Conservation (phyloP, 2,113 vertebrate genomes). For the Nanger granti region DNA sequence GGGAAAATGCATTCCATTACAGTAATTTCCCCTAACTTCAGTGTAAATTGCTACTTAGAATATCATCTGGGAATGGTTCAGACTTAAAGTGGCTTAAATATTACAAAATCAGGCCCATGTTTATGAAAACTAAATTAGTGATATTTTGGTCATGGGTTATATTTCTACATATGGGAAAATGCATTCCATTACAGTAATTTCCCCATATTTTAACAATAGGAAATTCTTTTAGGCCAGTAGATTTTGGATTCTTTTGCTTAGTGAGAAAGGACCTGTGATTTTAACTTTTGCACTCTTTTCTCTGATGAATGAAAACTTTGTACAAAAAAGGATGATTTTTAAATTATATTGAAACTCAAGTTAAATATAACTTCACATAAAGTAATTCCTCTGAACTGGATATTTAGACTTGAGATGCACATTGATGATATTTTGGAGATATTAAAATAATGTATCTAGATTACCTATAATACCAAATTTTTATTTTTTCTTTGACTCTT, state of each 20-base stretch:
- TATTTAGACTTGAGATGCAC: not conserved
- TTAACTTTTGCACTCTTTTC: conserved; percentile 1
- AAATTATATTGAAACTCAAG: not conserved
- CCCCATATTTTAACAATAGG: not conserved
- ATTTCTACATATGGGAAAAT: not conserved
- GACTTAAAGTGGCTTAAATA: conserved; percentile 5
- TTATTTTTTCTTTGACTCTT: not conserved
- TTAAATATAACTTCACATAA: conserved; percentile 14
- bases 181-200: not conserved
- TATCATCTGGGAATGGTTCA: not conserved
- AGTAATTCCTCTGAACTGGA: not conserved
- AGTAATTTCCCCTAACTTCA: not conserved
- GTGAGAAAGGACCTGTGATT: not conserved
- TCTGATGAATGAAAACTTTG: not conserved
- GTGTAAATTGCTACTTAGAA: not conserved
- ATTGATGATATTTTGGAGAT: not conserved
- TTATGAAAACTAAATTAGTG: conserved; percentile 27
- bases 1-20: not conserved
- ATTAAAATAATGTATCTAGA: not conserved
- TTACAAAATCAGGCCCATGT: not conserved
- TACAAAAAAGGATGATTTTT: not conserved
- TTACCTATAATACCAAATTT: not conserved
- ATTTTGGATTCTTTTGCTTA: not conserved
- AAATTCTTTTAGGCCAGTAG: not conserved
- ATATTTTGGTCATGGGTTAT: not conserved